Evolutionary conservation across 2,888 invertebrate species (phyloP).

Genomic region (Oscheius sp.): DNA sequence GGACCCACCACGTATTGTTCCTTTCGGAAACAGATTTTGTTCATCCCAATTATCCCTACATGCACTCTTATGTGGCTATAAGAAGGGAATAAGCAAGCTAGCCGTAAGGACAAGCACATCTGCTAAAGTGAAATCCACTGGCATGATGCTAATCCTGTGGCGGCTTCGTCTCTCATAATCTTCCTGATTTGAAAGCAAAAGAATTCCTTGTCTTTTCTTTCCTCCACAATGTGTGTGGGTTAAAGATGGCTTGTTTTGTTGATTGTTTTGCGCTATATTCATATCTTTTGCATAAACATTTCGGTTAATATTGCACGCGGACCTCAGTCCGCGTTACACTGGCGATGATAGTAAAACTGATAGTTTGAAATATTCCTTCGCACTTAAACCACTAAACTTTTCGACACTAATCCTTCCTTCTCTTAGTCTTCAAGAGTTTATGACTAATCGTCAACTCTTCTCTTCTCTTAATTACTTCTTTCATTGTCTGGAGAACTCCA

Average conservation of each 20-base stretch:
- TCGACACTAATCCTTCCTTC: slow-evolving; percentile 7
- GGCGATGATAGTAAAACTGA: slow-evolving; percentile 20
- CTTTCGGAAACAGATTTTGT: slow-evolving; percentile 35
- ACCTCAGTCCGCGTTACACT: slow-evolving; percentile 6
- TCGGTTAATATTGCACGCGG: neutral
- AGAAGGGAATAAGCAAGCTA: too few species aligned
- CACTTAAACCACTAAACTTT: neutral
- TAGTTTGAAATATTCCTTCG: neutral
- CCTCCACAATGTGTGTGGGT: too few species aligned
- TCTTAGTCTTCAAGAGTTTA: neutral
- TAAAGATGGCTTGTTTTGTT: neutral
- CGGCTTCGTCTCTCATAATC: slow-evolving; percentile 16
- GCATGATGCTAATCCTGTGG: slow-evolving; percentile 7
- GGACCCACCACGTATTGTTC: slow-evolving; percentile 35
- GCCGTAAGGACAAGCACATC: too few species aligned
- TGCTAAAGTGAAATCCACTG: too few species aligned
- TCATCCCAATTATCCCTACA: slow-evolving; percentile 15
- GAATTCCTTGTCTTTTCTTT: slow-evolving; percentile 1
- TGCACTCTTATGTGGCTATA: too few species aligned
- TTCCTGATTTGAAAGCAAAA: slow-evolving; percentile 7
- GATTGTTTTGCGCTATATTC: neutral
- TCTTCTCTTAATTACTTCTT: neutral
- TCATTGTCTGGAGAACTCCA: neutral
- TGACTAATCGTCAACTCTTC: neutral
- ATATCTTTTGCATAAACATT: slow-evolving; percentile 5